These are phyloP conservation scores for Pachyrhynchus sulphureomaculatus DNA, from an alignment of 1,140 invertebrate genomes.

Conservation along the genomic window DNA sequence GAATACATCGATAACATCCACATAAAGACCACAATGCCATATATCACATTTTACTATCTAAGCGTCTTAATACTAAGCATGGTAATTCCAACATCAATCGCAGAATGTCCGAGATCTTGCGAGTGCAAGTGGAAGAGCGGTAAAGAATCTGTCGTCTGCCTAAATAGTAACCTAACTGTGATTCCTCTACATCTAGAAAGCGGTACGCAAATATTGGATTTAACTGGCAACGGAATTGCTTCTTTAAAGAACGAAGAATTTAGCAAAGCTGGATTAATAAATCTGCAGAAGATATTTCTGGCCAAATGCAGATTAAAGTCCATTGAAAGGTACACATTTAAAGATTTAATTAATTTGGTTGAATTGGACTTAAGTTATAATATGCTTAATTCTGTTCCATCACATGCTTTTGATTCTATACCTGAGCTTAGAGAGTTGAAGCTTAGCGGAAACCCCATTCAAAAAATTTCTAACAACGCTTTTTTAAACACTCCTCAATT, in stretches of 20 bases:
- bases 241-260: slow-evolving; percentile 70
- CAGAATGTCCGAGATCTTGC: slow-evolving; percentile 69
- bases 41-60: slow-evolving; percentile 15
- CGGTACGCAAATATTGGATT: slow-evolving; percentile 75
- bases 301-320: slow-evolving; percentile 62
- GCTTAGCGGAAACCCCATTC: slow-evolving; percentile 72
- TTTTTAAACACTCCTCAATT: slow-evolving; percentile 69
- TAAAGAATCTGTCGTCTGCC: slow-evolving; percentile 78
- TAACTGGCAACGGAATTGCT: slow-evolving; percentile 70
- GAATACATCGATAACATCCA: slow-evolving; percentile 10
- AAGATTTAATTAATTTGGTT: slow-evolving; percentile 71
- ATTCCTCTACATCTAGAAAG: slow-evolving; percentile 69
- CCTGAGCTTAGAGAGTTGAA: slow-evolving; percentile 73
- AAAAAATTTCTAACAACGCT: slow-evolving; percentile 66
- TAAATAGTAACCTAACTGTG: slow-evolving; percentile 66
- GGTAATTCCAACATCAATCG: slow-evolving; percentile 45
- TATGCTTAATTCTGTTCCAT: slow-evolving; percentile 65
- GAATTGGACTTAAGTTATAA: slow-evolving; percentile 80
- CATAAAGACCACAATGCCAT: slow-evolving; percentile 23
- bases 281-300: slow-evolving; percentile 77
- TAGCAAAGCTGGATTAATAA: slow-evolving; percentile 67
- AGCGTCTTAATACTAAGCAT: slow-evolving; percentile 39
- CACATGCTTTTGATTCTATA: slow-evolving; percentile 67
- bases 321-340: slow-evolving; percentile 66
- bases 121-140: slow-evolving; percentile 85